Evolutionary conservation across 2,888 invertebrate genomes (phyloP).

Genomic region (Synanthedon formicaeformis): DNA sequence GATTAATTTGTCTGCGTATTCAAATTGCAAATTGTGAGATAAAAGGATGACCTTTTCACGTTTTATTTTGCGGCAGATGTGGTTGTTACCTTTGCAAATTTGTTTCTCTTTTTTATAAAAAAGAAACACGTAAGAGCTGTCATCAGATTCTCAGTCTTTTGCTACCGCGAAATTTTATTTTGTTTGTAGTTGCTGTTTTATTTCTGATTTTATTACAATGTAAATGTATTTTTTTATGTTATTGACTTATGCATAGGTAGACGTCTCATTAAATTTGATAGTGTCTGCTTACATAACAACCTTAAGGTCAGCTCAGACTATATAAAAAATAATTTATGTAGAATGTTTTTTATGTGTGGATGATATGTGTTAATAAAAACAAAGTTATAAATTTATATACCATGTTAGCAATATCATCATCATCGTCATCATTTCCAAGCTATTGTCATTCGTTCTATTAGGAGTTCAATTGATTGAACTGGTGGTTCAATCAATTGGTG

Average conservation of each 20-base stretch:
- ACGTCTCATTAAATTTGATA: too few relatives aligned
- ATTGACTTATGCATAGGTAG: too few relatives aligned
- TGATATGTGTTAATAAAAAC: too few relatives aligned
- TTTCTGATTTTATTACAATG: too few relatives aligned
- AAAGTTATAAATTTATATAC: not conserved
- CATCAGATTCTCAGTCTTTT: conserved; percentile 15
- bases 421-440: too few relatives aligned
- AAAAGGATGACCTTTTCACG: conserved; percentile 50
- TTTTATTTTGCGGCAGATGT: conserved; percentile 15
- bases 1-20: conserved; percentile 67
- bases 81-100: not conserved
- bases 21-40: conserved; percentile 64
- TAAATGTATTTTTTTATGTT: too few relatives aligned
- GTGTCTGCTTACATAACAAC: too few relatives aligned
- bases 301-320: too few relatives aligned
- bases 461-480: too few relatives aligned
- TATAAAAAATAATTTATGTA: not conserved
- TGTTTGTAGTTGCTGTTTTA: too few relatives aligned
- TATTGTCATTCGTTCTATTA: too few relatives aligned
- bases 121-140: not conserved
- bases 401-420: not conserved
- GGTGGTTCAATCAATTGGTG: too few relatives aligned
- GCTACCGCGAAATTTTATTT: conserved; percentile 19
- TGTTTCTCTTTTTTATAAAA: not conserved
- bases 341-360: not conserved